phyloP scores from a whole-genome alignment of 2,888 invertebrate genomes.

The Drosophila acutilabella region DNA sequence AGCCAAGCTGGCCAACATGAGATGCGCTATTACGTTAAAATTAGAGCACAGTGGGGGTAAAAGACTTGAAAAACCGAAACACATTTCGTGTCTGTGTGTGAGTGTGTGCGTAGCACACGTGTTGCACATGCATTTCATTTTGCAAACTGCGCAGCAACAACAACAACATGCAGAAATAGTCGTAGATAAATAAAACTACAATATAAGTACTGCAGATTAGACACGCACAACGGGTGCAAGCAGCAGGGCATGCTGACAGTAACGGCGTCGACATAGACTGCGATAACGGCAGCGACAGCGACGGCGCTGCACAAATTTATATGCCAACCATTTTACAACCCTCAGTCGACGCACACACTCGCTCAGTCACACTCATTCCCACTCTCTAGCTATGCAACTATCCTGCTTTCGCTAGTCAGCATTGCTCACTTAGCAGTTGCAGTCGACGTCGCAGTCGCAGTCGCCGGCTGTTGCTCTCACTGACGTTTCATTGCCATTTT shows the following conservation, averaged over 20 bases:
- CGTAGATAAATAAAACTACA: not conserved
- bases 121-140: conserved; percentile 65
- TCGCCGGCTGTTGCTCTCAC: conserved; percentile 1
- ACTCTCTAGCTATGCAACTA: conserved; percentile 1
- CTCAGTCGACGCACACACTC: conserved; percentile 1
- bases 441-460: conserved; percentile 2
- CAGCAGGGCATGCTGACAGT: conserved; percentile 31
- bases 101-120: conserved; percentile 54
- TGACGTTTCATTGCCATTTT: conserved; percentile 76
- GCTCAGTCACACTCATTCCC: conserved; percentile 15
- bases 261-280: conserved; percentile 19
- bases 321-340: conserved; percentile 49
- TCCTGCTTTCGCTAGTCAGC: conserved; percentile 25
- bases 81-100: conserved; percentile 1
- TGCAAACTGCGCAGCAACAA: conserved; percentile 28
- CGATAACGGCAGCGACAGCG: conserved; percentile 6
- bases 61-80: conserved; percentile 6
- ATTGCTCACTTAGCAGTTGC: conserved; percentile 51
- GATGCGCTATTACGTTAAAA: conserved; percentile 25
- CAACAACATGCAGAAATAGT: conserved; percentile 15
- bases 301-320: conserved; percentile 34
- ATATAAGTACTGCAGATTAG: conserved; percentile 57
- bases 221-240: conserved; percentile 58
- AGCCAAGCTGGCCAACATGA: conserved; percentile 15
- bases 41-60: conserved; percentile 32